phyloP scores from a whole-genome alignment of 2,888 invertebrate genomes.

The Cloeon dipterum region DNA sequence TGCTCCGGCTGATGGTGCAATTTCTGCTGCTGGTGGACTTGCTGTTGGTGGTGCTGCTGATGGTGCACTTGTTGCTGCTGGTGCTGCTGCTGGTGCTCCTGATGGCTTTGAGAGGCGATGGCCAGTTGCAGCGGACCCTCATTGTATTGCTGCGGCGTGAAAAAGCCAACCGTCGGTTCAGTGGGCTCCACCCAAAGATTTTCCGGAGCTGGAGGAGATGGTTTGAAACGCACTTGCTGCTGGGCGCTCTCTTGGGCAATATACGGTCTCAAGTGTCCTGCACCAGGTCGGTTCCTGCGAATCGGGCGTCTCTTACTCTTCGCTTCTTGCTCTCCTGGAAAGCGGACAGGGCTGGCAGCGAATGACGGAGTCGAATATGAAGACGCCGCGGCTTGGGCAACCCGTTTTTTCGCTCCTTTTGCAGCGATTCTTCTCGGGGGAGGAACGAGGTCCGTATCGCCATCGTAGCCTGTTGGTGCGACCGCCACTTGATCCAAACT shows the following conservation, averaged over 20 bases:
- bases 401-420: background rate
- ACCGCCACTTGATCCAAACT: background rate
- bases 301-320: background rate
- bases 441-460: background rate
- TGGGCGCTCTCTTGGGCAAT: background rate
- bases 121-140: background rate
- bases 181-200: too few species aligned
- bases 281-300: background rate
- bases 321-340: background rate
- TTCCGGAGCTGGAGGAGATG: background rate
- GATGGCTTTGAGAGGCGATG: background rate
- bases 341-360: background rate
- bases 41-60: background rate
- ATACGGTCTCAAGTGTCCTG: background rate
- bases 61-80: background rate
- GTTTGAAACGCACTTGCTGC: background rate
- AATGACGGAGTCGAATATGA: background rate
- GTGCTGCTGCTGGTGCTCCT: background rate
- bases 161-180: too few species aligned
- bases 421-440: background rate
- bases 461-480: background rate
- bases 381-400: background rate
- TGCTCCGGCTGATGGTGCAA: background rate
- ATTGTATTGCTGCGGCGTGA: too few species aligned
- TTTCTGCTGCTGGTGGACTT: background rate